Base-by-base conservation (phyloP, 2,113 vertebrate species). In the Petroica traversi region DNA sequence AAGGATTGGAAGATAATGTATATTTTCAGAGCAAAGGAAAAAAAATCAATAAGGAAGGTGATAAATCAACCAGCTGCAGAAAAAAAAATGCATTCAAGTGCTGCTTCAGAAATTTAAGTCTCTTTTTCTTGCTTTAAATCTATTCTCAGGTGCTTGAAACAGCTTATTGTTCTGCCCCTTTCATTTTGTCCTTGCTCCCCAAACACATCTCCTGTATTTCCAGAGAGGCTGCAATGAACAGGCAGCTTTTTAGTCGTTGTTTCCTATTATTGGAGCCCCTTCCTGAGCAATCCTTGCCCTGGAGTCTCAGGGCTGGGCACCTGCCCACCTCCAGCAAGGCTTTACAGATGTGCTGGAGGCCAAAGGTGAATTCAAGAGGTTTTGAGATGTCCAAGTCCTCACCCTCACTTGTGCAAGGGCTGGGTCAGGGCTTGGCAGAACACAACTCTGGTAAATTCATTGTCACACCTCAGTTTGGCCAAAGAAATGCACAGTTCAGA, bases 1-100 rank as follows among this genome's bases (percentile, higher is more conserved):
- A 92, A 77, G 94, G 75, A 89, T 92, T 86, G 94, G 96, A 96
- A 97, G 95, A 97, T 93, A 97, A 97, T 94, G 85, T 76, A 63
- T 97, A 81, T 94, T 93, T 95, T 86, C 75, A 69, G 66, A 0
- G 77, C 40, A 57, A 83, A 95, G 57, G 31, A 62, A 83, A 93
- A 83, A 88, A 89, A 87, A 55, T 38, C 69, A 91, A 14, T 85
- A 51, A 93, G 75, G 89, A 97, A 92, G 94, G 97, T 95, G 97
- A 95, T 68, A 79, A 61, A 94, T 87, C 77, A 97, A 89, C 90
- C 72, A 78, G 58, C 38, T 80, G 63, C 81, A 87, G 73, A n/a
- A 69, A 92, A 67, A 68, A 68, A 83, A 72, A 89, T 4, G 6
- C 45, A 63, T 62, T 98, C 63, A 38, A 98, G 95, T 91, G 82